A percentile compares a stretch with the other conserved stretches of the same genome.
phyloP scores from a whole-genome alignment of 37 sponge, comb jelly and placozoan genomes.

The Spongilla lacustris region DNA sequence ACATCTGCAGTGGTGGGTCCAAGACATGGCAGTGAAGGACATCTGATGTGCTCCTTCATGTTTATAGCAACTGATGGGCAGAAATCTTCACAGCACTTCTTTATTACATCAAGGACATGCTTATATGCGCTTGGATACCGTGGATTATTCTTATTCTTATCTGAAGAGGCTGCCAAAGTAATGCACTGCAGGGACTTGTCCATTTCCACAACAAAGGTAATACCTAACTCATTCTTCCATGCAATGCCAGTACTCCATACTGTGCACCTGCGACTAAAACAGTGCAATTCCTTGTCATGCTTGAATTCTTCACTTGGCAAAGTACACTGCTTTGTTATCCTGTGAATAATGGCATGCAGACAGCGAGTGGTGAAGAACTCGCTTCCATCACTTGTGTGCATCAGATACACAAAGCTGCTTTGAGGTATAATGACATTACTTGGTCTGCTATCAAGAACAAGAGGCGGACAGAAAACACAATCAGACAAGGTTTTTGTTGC shows the following conservation, averaged over 20 bases:
- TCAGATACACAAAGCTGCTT: background rate
- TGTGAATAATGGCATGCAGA: slow-evolving; percentile 32
- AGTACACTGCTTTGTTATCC: slow-evolving; percentile 21
- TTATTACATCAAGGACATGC: background rate
- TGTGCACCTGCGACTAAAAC: slow-evolving; percentile 5
- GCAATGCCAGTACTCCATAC: slow-evolving; percentile 29
- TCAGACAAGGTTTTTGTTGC: background rate
- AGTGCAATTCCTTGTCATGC: background rate
- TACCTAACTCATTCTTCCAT: slow-evolving; percentile 13
- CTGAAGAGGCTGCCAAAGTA: background rate
- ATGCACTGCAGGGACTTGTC: background rate
- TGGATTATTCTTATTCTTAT: background rate
- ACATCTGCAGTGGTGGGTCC: background rate
- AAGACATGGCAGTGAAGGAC: background rate
- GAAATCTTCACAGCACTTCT: background rate
- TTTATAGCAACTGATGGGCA: background rate
- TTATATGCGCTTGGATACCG: background rate
- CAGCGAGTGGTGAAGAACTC: slow-evolving; percentile 20
- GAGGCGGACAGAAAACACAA: slow-evolving; percentile 30
- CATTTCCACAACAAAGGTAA: slow-evolving; percentile 20
- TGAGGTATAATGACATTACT: background rate
- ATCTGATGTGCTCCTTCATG: background rate
- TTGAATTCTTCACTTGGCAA: background rate
- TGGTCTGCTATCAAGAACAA: background rate
- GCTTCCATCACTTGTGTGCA: background rate